Conservation (phyloP, 2,113 vertebrate genomes). For the Tragelaphus buxtoni region DNA sequence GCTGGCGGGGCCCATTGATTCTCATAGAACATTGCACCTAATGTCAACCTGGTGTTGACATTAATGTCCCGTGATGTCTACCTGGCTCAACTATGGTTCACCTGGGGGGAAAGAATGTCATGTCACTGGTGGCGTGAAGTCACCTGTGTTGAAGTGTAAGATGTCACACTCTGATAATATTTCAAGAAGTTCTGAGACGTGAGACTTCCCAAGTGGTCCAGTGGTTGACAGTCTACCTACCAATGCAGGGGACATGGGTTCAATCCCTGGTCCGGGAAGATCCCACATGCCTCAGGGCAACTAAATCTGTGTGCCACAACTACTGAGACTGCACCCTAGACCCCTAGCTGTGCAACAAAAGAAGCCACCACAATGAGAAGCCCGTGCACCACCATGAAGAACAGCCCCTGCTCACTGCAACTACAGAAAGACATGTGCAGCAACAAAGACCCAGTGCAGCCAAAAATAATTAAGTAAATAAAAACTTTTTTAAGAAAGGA, state of each 20-base stretch:
- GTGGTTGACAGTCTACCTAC: neutral
- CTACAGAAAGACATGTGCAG: neutral
- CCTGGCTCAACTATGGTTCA: neutral
- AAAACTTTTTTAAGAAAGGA: neutral
- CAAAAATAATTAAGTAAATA: neutral
- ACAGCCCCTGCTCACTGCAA: neutral
- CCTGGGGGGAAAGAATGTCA: rapidly evolving
- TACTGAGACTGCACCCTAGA: neutral
- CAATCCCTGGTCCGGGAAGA: neutral
- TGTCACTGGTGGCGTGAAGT: rapidly evolving
- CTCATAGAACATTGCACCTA: neutral
- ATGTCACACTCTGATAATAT: neutral
- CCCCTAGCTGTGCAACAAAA: neutral
- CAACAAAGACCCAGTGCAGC: neutral
- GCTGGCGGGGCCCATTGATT: neutral
- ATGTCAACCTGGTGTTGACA: neutral
- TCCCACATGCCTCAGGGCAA: neutral
- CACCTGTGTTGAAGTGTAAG: neutral
- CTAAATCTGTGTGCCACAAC: neutral
- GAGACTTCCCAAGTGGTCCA: neutral
- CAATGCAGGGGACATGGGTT: neutral
- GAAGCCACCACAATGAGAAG: neutral
- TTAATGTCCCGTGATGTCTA: neutral
- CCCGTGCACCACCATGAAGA: neutral
- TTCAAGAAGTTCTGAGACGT: rapidly evolving